These are phyloP conservation scores for Mobula hypostoma DNA, from an alignment of 2,113 vertebrate genomes.

Conservation along the genomic window DNA sequence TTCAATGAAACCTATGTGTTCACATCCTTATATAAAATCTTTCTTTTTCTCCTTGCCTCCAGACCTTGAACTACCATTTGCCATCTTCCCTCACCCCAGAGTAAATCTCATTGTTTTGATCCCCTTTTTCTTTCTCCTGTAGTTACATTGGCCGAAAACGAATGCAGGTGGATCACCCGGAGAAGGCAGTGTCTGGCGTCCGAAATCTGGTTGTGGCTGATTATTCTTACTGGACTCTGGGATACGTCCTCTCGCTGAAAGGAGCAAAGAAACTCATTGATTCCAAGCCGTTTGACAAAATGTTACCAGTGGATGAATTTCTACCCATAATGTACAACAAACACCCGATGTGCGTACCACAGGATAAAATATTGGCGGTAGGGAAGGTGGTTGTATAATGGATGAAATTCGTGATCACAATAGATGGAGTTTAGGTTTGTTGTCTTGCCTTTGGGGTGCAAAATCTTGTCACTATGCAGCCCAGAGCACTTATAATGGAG, in stretches of 20 bases:
- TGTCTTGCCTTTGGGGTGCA: not conserved
- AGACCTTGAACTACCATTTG: too few species aligned
- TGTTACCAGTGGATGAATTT: conserved; percentile 86
- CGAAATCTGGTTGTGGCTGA: conserved; percentile 81
- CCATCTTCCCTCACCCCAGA: too few species aligned
- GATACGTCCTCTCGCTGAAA: conserved; percentile 75
- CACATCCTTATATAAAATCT: not conserved
- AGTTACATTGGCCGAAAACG: conserved; percentile 87
- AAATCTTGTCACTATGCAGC: too few species aligned
- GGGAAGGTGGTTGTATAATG: not conserved
- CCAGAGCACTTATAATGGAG: too few species aligned
- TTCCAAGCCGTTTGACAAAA: conserved; percentile 65
- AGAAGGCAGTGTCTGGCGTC: conserved; percentile 74
- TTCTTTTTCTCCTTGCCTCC: not conserved
- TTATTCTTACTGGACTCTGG: conserved; percentile 89
- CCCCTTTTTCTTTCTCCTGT: not conserved
- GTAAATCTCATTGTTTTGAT: not conserved
- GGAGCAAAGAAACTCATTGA: conserved; percentile 77
- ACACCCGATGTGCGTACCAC: conserved; percentile 78
- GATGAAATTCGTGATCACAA: not conserved
- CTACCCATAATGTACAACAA: conserved; percentile 87
- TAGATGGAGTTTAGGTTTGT: not conserved
- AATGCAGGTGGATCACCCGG: conserved; percentile 81
- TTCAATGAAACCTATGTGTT: not conserved
- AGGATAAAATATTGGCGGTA: not conserved